Evolutionary conservation across 2,797 vertebrate species (phyloP).

Genomic region (Syngnathus rostellatus): DNA sequence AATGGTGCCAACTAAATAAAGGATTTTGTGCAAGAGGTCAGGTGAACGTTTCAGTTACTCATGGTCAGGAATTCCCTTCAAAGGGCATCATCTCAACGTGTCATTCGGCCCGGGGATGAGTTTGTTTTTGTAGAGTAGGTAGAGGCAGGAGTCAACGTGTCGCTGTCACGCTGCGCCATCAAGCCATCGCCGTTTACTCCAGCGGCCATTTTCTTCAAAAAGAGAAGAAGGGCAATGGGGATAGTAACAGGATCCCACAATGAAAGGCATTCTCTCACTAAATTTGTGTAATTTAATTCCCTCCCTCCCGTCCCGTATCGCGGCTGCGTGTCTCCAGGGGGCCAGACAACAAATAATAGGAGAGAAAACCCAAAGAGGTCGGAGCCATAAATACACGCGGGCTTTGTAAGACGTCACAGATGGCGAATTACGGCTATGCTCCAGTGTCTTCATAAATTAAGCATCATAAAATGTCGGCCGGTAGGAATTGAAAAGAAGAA

Average conservation of each 20-base stretch:
- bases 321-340: slow-evolving; percentile 48
- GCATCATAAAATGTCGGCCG: slow-evolving; percentile 14
- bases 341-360: slow-evolving; percentile 62
- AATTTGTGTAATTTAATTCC: slow-evolving; percentile 69
- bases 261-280: slow-evolving; percentile 67
- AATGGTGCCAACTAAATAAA: background rate
- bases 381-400: slow-evolving; percentile 51
- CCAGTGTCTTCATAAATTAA: slow-evolving; percentile 39
- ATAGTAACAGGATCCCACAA: slow-evolving; percentile 67
- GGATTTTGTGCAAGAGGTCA: background rate
- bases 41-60: slow-evolving; percentile 16
- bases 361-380: slow-evolving; percentile 49
- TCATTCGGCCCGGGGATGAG: slow-evolving; percentile 45
- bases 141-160: slow-evolving; percentile 47
- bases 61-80: slow-evolving; percentile 43
- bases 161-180: slow-evolving; percentile 29
- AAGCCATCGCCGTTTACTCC: slow-evolving; percentile 49
- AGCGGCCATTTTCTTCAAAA: slow-evolving; percentile 46
- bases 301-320: slow-evolving; percentile 49
- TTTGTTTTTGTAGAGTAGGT: slow-evolving; percentile 15
- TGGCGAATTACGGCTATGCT: slow-evolving; percentile 35
- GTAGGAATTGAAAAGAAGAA: background rate
- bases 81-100: slow-evolving; percentile 56
- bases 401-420: slow-evolving; percentile 44
- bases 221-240: slow-evolving; percentile 25